Conservation (phyloP, 1,140 invertebrate genomes). For the Microvelia longipes region DNA sequence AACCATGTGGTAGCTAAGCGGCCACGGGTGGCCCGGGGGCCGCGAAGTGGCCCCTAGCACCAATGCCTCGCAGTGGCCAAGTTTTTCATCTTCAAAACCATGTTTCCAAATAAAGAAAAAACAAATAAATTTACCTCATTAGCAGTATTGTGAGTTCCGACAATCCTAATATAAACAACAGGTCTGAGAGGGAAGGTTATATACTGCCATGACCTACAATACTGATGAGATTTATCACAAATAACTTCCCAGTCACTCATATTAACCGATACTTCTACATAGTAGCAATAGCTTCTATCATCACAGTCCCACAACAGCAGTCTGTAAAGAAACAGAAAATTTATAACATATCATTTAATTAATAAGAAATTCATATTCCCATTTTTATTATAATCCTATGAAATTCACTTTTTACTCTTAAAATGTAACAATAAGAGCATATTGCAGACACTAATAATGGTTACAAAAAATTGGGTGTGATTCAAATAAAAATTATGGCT, state of each 20-base stretch:
- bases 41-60: not conserved
- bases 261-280: slow-evolving; percentile 89
- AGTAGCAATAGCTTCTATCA: slow-evolving; percentile 88
- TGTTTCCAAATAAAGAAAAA: no score
- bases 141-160: slow-evolving; percentile 89
- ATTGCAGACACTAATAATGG: no score
- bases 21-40: not conserved
- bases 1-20: not conserved
- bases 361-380: no score
- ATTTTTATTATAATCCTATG: not conserved
- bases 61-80: not conserved
- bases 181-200: slow-evolving; percentile 65
- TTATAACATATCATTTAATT: no score
- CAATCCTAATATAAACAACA: slow-evolving; percentile 85
- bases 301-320: slow-evolving; percentile 96
- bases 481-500: no score
- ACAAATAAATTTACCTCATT: slow-evolving; percentile 80
- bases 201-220: slow-evolving; percentile 80
- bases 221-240: slow-evolving; percentile 55
- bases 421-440: not conserved
- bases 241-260: slow-evolving; percentile 77
- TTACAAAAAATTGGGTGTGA: no score
- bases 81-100: not conserved
- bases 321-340: slow-evolving; percentile 31
- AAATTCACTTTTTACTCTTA: not conserved